Evolutionary conservation across 2,113 vertebrate genomes (phyloP).

Genomic region (Sapayoa aenigma): DNA sequence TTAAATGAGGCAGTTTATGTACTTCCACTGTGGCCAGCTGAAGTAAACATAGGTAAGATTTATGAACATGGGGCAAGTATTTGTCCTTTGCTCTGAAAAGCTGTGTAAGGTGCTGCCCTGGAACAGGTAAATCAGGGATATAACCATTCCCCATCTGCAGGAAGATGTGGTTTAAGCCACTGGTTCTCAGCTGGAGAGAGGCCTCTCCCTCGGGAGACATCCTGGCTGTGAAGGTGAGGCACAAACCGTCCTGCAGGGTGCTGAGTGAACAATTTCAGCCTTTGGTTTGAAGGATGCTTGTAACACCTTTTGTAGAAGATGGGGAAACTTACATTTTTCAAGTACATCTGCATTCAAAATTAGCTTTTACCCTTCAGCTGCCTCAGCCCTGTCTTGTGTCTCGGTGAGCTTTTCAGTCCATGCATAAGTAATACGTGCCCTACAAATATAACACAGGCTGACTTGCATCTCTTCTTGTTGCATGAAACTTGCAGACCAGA

Average conservation of each 20-base stretch:
- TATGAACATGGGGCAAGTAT: background rate
- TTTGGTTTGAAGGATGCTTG: background rate
- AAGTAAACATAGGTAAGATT: background rate
- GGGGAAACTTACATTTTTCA: background rate
- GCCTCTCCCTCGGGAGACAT: background rate
- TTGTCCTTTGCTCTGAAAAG: background rate
- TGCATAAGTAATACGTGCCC: background rate
- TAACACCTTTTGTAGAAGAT: background rate
- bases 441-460: background rate
- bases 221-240: background rate
- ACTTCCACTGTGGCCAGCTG: background rate
- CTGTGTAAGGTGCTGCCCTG: background rate
- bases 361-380: background rate
- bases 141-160: background rate
- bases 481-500: background rate
- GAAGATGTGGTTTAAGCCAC: background rate
- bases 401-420: background rate
- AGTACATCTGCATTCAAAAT: background rate
- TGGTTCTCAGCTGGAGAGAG: background rate
- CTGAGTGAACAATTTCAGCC: background rate
- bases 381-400: background rate
- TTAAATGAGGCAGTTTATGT: background rate
- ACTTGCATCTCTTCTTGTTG: background rate
- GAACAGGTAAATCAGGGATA: background rate
- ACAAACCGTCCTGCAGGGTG: background rate